Evolutionary conservation across 2,888 invertebrate species (phyloP).

Genomic region (Megaustenia siamemsis): DNA sequence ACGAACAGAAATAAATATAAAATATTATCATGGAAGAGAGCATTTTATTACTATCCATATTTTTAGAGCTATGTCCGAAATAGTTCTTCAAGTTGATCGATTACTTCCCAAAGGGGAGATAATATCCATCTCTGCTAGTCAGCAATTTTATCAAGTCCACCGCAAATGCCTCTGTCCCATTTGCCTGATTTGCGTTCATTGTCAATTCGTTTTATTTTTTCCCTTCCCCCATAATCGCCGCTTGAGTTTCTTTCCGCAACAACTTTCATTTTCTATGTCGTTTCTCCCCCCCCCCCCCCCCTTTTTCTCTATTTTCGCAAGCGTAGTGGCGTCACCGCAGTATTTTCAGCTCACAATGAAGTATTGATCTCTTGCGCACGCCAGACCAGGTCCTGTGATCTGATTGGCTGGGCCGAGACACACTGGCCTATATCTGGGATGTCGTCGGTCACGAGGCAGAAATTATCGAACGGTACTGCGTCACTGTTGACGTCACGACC

Average conservation of each 20-base stretch:
- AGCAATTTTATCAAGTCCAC: not conserved
- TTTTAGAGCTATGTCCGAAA: not conserved
- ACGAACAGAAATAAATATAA: not conserved
- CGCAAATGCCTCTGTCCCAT: not conserved
- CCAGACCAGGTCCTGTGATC: conserved; percentile 17
- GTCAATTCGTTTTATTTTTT: not conserved
- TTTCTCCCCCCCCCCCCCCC: not conserved
- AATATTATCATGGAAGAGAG: not conserved
- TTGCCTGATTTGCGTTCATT: not conserved
- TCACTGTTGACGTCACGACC: conserved; percentile 41
- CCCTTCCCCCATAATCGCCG: not conserved
- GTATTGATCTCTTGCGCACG: conserved; percentile 47
- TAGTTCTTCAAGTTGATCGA: not conserved
- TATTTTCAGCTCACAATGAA: conserved; percentile 46
- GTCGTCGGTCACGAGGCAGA: conserved; percentile 47
- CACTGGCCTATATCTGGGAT: conserved; percentile 44
- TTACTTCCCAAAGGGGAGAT: not conserved
- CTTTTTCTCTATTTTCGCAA: not conserved
- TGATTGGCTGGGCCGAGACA: conserved; percentile 34
- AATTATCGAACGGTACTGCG: conserved; percentile 46
- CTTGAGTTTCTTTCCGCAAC: conserved; percentile 5
- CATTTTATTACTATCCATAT: not conserved
- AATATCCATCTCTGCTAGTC: not conserved
- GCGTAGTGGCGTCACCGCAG: conserved; percentile 37
- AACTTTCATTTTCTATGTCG: not conserved